Base-by-base conservation (phyloP, 92 coral and sea anemone genomes). In the Virgularia gustaviana region DNA sequence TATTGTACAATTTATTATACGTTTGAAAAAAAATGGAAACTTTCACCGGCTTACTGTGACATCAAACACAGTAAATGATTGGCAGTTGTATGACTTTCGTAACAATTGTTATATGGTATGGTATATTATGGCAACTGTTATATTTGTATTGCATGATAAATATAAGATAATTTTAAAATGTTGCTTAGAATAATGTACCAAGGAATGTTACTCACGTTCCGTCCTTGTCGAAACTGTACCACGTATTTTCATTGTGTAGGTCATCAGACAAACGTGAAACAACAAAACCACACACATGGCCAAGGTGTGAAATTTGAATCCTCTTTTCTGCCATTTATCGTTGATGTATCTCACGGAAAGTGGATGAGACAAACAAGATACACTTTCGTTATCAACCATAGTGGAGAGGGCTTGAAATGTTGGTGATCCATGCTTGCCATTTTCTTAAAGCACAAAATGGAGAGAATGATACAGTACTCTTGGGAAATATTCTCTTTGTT, bases 281-380 rank as follows among this genome's bases (percentile, higher is more conserved):
- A 65, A 13, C 72, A 65, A 65, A 8, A 37, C 35, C 11, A 42
- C 0, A 10, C 41, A 23, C 11, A 65, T 41, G 9, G 30, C 1
- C 12, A 37, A 35, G 9, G 44, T 6, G 51, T 45, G 11, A 19
- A 4, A 65, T 18, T 65, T 42, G 20, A 41, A 65, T 42, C 72
- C 72, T 36, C 72, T 45, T 42, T 44, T 65, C 16, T 56, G 49
- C 72, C 72, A 65, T 42, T 65, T 65, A 33, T 41, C 32, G 38
- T 65, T 32, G 19, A 65, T 56, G 30, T 65, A 65, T 37, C 44
- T 65, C 33, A 28, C 56, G 44, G 33, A 45, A 33, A 65, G 35
- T 5, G 72, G 72, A 65, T 65, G 72, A 65, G 54, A 20, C n/a
- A 65, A 28, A 37, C 72, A 42, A 9, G 12, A 1, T 56, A 24